A percentile compares a stretch with the other conserved stretches of the same genome.
Conservation (phyloP, 35 echinoderm and acorn worm species). For the Ophioderma brevispina region DNA sequence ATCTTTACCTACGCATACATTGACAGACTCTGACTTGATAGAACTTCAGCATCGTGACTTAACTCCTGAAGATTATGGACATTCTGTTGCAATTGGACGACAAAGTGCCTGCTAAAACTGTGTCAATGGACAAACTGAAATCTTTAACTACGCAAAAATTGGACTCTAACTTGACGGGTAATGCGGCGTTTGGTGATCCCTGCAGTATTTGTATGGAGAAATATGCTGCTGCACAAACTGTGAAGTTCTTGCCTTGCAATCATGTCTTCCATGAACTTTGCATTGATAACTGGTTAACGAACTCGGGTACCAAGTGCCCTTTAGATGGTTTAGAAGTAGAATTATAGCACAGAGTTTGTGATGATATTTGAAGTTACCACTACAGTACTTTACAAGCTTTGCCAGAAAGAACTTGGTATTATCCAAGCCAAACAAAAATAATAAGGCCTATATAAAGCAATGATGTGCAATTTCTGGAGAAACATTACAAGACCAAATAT, state of each 20-base stretch:
- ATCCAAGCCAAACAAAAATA: no score
- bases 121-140: conserved; percentile 16
- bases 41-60: conserved; percentile 78
- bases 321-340: conserved; percentile 64
- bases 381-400: no score
- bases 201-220: conserved; percentile 86
- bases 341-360: no score
- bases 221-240: conserved; percentile 41
- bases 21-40: conserved; percentile 20
- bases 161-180: conserved; percentile 11
- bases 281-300: conserved; percentile 69
- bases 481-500: no score
- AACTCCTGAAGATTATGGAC: conserved; percentile 90
- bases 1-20: conserved; percentile 21
- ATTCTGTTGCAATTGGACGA: conserved; percentile 77
- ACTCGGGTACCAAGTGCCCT: conserved; percentile 58
- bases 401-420: no score
- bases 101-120: conserved; percentile 69
- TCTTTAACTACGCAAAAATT: conserved; percentile 33
- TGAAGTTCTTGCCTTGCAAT: conserved; percentile 69
- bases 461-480: no score
- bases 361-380: no score
- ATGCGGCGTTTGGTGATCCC: not conserved
- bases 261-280: conserved; percentile 68
- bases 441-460: no score